Evolutionary conservation across 2,888 invertebrate species (phyloP).

Genomic region (Diadegma fenestrale): DNA sequence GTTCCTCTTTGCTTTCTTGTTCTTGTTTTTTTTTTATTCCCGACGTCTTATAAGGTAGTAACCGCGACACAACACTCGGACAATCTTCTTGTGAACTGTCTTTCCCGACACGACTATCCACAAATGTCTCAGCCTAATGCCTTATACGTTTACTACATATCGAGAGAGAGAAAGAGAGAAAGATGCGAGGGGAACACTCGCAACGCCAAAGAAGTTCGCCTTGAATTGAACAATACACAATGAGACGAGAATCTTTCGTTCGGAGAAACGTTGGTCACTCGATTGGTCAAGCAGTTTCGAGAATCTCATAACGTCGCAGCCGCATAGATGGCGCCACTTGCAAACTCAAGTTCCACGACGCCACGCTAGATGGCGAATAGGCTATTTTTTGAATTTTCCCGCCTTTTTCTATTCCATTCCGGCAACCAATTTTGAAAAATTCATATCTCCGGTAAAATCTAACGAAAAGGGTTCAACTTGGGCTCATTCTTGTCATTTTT

Average conservation of each 20-base stretch:
- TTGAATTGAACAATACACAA: constrained; percentile 30
- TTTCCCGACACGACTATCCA: constrained; percentile 28
- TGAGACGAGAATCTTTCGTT: constrained; percentile 34
- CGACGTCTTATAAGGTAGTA: constrained; percentile 43
- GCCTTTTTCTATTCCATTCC: no score
- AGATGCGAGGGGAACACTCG: constrained; percentile 3
- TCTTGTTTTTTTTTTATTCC: constrained; percentile 16
- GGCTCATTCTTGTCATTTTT: no score
- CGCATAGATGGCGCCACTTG: neutral
- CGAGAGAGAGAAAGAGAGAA: neutral
- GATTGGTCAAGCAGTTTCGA: constrained; percentile 15
- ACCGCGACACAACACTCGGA: constrained; percentile 22
- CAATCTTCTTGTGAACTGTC: constrained; percentile 27
- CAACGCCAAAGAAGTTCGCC: constrained; percentile 60
- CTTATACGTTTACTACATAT: constrained; percentile 34
- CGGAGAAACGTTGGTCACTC: constrained; percentile 4
- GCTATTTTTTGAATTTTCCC: neutral
- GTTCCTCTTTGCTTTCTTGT: constrained; percentile 6
- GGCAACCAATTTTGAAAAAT: no score
- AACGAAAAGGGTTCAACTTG: no score
- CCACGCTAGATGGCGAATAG: constrained; percentile 1
- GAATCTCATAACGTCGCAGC: neutral
- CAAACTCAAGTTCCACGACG: neutral
- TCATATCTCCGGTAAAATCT: no score
- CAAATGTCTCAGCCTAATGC: constrained; percentile 23